Percentiles rank a stretch among this genome's conserved stretches.
These are phyloP conservation scores for Pseudomyrmex cubaensis DNA, from an alignment of 1,140 invertebrate genomes.

Conservation along the genomic window DNA sequence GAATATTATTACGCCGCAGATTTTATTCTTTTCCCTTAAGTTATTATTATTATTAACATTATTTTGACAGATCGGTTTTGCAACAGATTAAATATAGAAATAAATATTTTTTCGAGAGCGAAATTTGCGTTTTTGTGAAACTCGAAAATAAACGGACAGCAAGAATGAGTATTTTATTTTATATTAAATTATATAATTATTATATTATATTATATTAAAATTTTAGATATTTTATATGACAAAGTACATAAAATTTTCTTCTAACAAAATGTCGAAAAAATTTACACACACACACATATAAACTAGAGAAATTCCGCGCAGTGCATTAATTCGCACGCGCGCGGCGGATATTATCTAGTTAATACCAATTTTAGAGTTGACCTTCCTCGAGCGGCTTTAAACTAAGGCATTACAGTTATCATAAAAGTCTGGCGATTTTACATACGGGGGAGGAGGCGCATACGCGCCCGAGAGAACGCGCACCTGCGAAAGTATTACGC, in stretches of 20 bases:
- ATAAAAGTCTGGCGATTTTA: constrained; percentile 44
- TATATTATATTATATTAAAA: too few relatives aligned
- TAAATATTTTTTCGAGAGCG: not conserved
- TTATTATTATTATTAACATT: constrained; percentile 1
- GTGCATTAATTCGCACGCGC: not conserved
- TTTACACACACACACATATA: not conserved
- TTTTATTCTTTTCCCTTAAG: not conserved
- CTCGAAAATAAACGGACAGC: too few relatives aligned
- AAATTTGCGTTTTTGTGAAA: too few relatives aligned
- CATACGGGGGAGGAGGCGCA: not conserved
- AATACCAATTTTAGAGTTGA: constrained; percentile 29
- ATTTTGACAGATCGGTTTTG: not conserved
- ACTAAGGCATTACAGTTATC: constrained; percentile 27
- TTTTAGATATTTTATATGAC: too few relatives aligned
- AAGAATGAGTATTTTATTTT: too few relatives aligned
- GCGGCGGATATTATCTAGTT: constrained; percentile 1
- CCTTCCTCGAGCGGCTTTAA: not conserved
- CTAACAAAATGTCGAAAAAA: too few relatives aligned
- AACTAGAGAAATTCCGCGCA: not conserved
- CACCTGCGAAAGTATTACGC: not conserved
- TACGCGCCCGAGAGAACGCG: too few relatives aligned
- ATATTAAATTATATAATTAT: not conserved
- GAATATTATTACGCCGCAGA: not conserved
- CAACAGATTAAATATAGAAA: not conserved
- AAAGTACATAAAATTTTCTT: too few relatives aligned